Evolutionary conservation across 2,797 vertebrate species (phyloP), one percentile per base, ranked within the genome.

Genomic region (Gymnoscopelus microlampas): DNA sequence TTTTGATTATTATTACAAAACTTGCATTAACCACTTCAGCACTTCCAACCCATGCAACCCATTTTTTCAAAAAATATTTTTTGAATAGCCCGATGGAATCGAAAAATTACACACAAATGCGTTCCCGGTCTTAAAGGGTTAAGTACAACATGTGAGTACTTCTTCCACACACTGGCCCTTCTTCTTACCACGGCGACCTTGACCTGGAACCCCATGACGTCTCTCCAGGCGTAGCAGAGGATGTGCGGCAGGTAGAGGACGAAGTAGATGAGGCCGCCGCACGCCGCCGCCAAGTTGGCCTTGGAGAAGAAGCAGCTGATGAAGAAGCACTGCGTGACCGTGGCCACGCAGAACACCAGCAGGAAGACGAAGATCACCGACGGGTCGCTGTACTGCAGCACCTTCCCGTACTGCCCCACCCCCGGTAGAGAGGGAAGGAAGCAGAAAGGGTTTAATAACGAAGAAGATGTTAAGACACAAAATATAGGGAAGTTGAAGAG

Each of bases 231-330:
- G 6, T 95, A 95, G 62, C 96, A 98, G 0, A 99, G 93, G 70
- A 96, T 77, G 0, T 98, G 95, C 11, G 98, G 98, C 66, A 99
- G 90, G 88, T 99, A 99, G 47, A 99, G 94, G 0, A 95, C 93
- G 82, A 99, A 99, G 87, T 96, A 99, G 87, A 98, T 94, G 88
- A 99, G 96, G 64, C 97, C 98, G 0, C 97, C 97, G 15, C 97
- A 99, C 68, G 98, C 97, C 0, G 98, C 96, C 0, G 97, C 97
- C 86, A 99, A 85, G 88, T 99, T 99, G 79, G 98, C 96, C 81
- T 96, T 96, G 66, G 97, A 98, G 94, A 99, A 99, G 83, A 99
- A 91, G 0, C 97, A 96, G 91, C 96, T 99, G 87, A 99, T 98
- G 85, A 99, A 92, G 91, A 99, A 99, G 90, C 97, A 98, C 91